phyloP scores from a whole-genome alignment of 2,113 vertebrate genomes.

The Dinomys branickii region DNA sequence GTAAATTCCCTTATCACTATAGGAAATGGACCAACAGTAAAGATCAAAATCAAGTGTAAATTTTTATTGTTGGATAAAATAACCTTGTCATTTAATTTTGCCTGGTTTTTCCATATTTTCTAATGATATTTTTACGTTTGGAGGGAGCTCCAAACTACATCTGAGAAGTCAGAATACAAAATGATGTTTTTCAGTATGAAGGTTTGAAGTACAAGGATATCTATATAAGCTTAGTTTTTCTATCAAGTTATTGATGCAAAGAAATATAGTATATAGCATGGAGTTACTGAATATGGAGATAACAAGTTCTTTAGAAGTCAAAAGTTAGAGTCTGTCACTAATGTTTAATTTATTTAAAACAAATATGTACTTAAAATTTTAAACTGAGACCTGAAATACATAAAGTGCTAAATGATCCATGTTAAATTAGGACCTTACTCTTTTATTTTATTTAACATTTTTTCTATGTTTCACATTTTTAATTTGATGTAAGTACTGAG shows the following conservation, averaged over 20 bases:
- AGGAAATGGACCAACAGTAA: not conserved
- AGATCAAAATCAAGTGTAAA: not conserved
- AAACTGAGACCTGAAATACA: not conserved
- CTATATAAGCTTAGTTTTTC: not conserved
- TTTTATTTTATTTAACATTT: not conserved
- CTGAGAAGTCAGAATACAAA: not conserved
- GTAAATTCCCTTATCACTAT: fast-evolving
- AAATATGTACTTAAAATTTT: not conserved
- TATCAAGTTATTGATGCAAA: not conserved
- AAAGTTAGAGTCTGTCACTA: not conserved
- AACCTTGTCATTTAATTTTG: not conserved
- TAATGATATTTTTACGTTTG: not conserved
- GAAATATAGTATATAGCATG: not conserved
- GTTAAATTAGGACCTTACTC: not conserved
- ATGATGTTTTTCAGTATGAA: not conserved
- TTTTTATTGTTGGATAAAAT: not conserved
- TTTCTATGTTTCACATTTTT: not conserved
- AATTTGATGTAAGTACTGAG: not conserved
- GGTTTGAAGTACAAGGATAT: not conserved
- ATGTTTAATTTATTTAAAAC: not conserved
- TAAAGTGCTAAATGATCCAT: fast-evolving
- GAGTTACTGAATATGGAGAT: not conserved
- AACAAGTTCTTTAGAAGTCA: not conserved
- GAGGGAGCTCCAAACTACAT: not conserved
- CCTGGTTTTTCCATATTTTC: not conserved